A percentile compares a stretch with the other conserved stretches of the same genome.
These are phyloP conservation scores for Bombus soroeensis DNA, from an alignment of 1,140 invertebrate genomes.

Conservation along the genomic window DNA sequence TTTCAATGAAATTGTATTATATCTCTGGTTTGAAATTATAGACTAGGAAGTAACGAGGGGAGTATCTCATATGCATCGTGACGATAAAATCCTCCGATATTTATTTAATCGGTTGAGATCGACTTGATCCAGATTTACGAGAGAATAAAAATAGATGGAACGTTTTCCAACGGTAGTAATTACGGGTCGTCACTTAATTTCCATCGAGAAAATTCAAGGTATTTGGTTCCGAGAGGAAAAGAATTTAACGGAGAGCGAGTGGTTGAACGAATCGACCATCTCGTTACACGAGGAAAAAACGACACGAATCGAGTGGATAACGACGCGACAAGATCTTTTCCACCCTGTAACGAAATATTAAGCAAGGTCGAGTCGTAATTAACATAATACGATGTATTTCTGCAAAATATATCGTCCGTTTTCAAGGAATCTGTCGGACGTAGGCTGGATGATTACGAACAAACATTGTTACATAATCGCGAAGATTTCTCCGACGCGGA, in stretches of 20 bases:
- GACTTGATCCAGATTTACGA: neutral
- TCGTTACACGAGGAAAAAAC: neutral
- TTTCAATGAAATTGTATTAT: neutral
- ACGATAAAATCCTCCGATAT: neutral
- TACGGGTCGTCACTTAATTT: neutral
- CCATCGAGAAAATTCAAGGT: neutral
- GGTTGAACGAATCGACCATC: neutral
- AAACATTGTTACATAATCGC: neutral
- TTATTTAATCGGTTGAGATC: neutral
- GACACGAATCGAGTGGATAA: neutral
- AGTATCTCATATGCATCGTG: neutral
- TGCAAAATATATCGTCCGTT: neutral
- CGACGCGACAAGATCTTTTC: neutral
- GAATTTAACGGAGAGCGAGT: neutral
- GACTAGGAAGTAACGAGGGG: neutral
- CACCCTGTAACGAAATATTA: neutral
- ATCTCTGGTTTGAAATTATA: neutral
- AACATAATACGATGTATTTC: neutral
- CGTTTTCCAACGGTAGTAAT: no score
- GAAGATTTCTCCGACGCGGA: neutral
- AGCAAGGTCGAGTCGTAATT: conserved; percentile 21
- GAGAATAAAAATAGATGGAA: neutral
- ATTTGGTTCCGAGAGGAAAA: no score
- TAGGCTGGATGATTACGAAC: neutral
- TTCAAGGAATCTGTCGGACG: neutral